Percentiles rank a stretch among this genome's conserved stretches.
These are phyloP conservation scores for Dallia pectoralis DNA, from an alignment of 2,797 vertebrate species.

Conservation along the genomic window DNA sequence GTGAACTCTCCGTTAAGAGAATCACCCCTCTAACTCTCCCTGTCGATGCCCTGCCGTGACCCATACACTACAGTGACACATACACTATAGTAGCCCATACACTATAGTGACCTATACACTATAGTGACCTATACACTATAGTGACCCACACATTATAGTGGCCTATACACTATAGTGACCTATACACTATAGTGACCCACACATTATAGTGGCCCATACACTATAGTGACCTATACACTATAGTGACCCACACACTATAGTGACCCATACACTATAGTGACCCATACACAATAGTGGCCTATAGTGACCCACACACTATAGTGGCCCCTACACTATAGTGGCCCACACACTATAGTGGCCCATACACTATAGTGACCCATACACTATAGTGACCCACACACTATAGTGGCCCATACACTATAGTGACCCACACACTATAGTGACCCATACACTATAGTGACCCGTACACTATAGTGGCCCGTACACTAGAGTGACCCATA, in stretches of 20 bases:
- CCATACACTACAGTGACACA: background rate
- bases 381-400: no score
- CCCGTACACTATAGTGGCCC: no score
- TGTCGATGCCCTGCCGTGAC: background rate
- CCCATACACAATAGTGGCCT: background rate
- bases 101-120: background rate
- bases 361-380: background rate
- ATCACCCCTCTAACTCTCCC: background rate
- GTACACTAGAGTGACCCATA: background rate
- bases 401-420: background rate
- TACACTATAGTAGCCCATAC: no score
- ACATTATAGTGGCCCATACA: background rate
- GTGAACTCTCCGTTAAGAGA: background rate
- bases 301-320: no score
- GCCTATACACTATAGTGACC: background rate
- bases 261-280: no score
- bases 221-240: background rate
- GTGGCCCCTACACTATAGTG: no score
- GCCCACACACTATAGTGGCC: background rate
- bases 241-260: no score
- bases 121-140: no score
- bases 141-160: background rate
- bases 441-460: no score
- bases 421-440: no score
- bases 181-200: no score